Evolutionary conservation across 2,113 vertebrate genomes (phyloP), one percentile per base, ranked within the genome.

Genomic region (Psilopsiagon aurifrons): DNA sequence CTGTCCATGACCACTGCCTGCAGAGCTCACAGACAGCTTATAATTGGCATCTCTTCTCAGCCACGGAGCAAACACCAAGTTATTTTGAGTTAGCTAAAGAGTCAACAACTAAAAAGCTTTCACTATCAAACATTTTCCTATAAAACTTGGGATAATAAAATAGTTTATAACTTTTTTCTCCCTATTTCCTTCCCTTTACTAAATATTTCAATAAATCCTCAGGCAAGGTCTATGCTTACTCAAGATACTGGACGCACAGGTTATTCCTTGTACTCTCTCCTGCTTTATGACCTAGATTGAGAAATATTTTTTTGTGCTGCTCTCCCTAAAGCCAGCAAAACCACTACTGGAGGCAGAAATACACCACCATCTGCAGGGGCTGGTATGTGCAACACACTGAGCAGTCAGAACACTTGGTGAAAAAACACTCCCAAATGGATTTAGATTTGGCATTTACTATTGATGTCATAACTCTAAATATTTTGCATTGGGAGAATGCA

Each of bases 11-110:
- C 49, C 49, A 77, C 75, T 51, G 92, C 13, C 49, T 54, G 44
- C 67, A 95, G 28, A 73, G 25, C 44, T 79, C 2, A 0, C 43
- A 60, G 51, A 41, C 55, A 83, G 37, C 69, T 57, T 35, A 13
- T 76, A 93, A 93, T 49, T 88, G 67, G 28, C 67, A 91, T 11
- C 78, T 86, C n/a, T 63, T 88, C 75, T 39, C 85, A 88, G 79
- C 37, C 68, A 60, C 19, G 71, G 23, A 86, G 71, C 37, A 90
- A 85, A 90, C 19, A 89, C 8, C 51, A 59, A 55, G 51, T 79
- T 92, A 91, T 81, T 93, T 22, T 82, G 39, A 92, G 77, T 46
- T 2, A 55, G 55, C 52, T 90, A 81, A 77, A 12, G 82, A 93
- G 43, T 44, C 74, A 95, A 27, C 54, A 70, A 64, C 43, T 47